Evolutionary conservation across 2,888 invertebrate genomes (phyloP).

Genomic region (Suillia variegata): DNA sequence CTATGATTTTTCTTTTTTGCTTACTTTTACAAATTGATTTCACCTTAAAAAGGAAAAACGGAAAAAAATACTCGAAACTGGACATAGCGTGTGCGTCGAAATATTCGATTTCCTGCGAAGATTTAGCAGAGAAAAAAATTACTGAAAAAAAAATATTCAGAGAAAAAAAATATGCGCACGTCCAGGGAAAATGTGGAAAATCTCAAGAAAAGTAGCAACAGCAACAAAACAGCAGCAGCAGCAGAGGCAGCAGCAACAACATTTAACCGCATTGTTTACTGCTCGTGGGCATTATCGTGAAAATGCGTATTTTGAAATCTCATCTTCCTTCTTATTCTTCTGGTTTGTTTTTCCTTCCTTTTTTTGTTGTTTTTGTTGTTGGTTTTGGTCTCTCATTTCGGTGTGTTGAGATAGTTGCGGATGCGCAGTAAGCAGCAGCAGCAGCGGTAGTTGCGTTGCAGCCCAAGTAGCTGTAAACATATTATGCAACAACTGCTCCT

Average conservation of each 20-base stretch:
- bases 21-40: slow-evolving; percentile 43
- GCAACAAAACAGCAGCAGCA: slow-evolving; percentile 20
- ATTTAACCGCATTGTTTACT: slow-evolving; percentile 37
- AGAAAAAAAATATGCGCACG: slow-evolving; percentile 10
- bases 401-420: slow-evolving; percentile 4
- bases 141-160: no score
- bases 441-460: slow-evolving; percentile 27
- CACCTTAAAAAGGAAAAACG: slow-evolving; percentile 16
- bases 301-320: slow-evolving; percentile 31
- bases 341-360: no score
- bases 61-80: not conserved
- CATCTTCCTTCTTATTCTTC: no score
- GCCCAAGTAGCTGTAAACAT: slow-evolving; percentile 38
- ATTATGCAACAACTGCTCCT: slow-evolving; percentile 39
- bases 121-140: slow-evolving; percentile 25
- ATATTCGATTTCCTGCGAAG: slow-evolving; percentile 32
- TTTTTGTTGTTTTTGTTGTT: no score
- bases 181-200: slow-evolving; percentile 12
- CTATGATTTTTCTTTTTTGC: slow-evolving; percentile 31
- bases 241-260: slow-evolving; percentile 21
- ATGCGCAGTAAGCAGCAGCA: slow-evolving; percentile 24
- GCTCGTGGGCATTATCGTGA: slow-evolving; percentile 40
- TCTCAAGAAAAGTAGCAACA: slow-evolving; percentile 16
- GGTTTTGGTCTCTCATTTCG: no score
- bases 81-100: not conserved